Percentiles rank a stretch among this genome's conserved stretches.
Evolutionary conservation across 2,888 invertebrate genomes (phyloP).

Genomic region (Cylindroiulus punctatus): DNA sequence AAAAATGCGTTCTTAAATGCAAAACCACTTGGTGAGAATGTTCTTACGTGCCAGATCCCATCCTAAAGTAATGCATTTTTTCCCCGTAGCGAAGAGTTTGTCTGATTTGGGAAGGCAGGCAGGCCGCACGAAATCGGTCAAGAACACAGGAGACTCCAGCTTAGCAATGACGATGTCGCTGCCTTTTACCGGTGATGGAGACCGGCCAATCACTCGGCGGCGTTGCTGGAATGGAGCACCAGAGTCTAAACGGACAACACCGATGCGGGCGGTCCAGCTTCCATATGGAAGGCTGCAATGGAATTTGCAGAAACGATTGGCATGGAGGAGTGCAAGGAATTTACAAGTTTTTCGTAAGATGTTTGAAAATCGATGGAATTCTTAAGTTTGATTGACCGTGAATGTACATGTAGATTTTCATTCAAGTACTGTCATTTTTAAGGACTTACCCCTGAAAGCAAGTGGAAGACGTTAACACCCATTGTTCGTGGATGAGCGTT

Average conservation of each 20-base stretch:
- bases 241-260: constrained; percentile 76
- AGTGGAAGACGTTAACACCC: constrained; percentile 87
- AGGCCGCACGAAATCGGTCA: constrained; percentile 84
- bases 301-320: neutral
- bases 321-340: neutral
- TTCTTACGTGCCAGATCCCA: constrained; percentile 80
- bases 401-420: neutral
- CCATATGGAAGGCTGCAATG: constrained; percentile 79
- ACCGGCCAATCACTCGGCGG: constrained; percentile 77
- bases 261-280: constrained; percentile 85
- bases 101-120: constrained; percentile 77
- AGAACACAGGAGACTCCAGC: constrained; percentile 78
- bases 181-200: constrained; percentile 88
- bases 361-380: constrained; percentile 4
- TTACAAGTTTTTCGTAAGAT: neutral
- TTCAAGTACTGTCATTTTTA: neutral
- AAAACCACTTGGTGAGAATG: neutral
- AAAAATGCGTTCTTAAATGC: neutral
- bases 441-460: constrained; percentile 76
- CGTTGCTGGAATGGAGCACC: constrained; percentile 90
- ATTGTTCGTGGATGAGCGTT: constrained; percentile 80
- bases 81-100: constrained; percentile 61
- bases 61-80: constrained; percentile 80
- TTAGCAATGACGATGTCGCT: constrained; percentile 84
- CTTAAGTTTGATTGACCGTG: neutral